Conservation (phyloP, 2,888 invertebrate species). For the Drosophila greeni region DNA sequence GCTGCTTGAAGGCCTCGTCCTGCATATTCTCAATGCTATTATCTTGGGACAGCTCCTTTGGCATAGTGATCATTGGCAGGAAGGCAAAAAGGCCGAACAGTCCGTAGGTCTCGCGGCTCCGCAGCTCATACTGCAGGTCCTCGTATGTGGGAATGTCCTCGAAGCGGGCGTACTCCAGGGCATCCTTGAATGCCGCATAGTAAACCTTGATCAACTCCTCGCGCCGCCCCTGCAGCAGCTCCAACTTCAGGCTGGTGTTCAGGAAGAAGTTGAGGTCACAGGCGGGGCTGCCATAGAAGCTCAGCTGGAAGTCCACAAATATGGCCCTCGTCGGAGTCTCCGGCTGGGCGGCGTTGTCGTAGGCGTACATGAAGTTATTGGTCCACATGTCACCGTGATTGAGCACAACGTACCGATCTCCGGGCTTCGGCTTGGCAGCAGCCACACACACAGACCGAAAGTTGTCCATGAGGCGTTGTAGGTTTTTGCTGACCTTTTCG, state of each 20-base stretch:
- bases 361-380: constrained; percentile 80
- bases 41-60: constrained; percentile 63
- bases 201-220: constrained; percentile 67
- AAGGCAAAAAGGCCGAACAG: constrained; percentile 69
- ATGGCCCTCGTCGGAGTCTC: constrained; percentile 66
- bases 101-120: constrained; percentile 71
- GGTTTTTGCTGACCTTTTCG: constrained; percentile 75
- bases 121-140: constrained; percentile 67
- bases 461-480: constrained; percentile 61
- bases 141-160: constrained; percentile 66
- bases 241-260: constrained; percentile 64
- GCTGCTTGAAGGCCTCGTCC: constrained; percentile 51
- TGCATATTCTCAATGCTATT: constrained; percentile 65
- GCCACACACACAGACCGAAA: constrained; percentile 49
- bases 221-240: constrained; percentile 56
- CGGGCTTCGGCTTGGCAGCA: constrained; percentile 51
- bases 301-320: constrained; percentile 75
- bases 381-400: constrained; percentile 81
- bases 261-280: constrained; percentile 76
- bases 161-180: constrained; percentile 64
- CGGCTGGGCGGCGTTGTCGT: constrained; percentile 61
- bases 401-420: constrained; percentile 76
- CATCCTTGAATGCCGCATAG: constrained; percentile 56
- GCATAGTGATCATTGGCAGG: constrained; percentile 71
- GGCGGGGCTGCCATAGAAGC: constrained; percentile 70